Conservation (phyloP, 2,888 invertebrate species). For the Junonia oenone region DNA sequence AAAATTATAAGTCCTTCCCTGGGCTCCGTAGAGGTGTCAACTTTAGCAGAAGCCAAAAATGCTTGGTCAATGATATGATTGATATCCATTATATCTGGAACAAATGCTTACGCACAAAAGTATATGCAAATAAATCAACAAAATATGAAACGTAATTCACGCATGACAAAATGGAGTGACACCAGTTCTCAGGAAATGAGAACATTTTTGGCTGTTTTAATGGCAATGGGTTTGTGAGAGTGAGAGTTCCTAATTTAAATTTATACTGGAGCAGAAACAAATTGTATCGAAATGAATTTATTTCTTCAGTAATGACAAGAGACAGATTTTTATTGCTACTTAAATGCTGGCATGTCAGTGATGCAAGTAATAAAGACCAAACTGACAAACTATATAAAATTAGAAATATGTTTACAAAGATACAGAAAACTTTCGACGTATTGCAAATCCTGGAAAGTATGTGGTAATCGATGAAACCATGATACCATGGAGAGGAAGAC, state of each 20-base stretch:
- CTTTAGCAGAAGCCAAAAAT: too few relatives aligned
- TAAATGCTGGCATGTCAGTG: conserved; percentile 28
- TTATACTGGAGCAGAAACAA: conserved; percentile 22
- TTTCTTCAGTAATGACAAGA: conserved; percentile 20
- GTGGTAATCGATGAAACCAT: conserved; percentile 24
- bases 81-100: too few relatives aligned
- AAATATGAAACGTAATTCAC: conserved; percentile 26
- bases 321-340: conserved; percentile 26
- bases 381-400: conserved; percentile 21
- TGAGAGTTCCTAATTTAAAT: conserved; percentile 20
- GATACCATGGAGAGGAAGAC: conserved; percentile 37
- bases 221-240: conserved; percentile 22
- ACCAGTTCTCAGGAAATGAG: conserved; percentile 21
- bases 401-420: conserved; percentile 11
- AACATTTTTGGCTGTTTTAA: conserved; percentile 22
- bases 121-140: conserved; percentile 12
- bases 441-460: conserved; percentile 20
- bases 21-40: too few relatives aligned
- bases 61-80: too few relatives aligned
- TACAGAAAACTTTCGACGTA: conserved; percentile 18
- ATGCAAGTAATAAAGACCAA: conserved; percentile 10
- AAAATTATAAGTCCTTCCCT: too few relatives aligned
- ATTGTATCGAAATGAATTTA: conserved; percentile 26
- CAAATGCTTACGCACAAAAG: conserved; percentile 26
- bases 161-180: conserved; percentile 17